Evolutionary conservation across 2,888 invertebrate species (phyloP), one percentile per base, ranked within the genome.

Genomic region (Himalopsyche kuldschensis): DNA sequence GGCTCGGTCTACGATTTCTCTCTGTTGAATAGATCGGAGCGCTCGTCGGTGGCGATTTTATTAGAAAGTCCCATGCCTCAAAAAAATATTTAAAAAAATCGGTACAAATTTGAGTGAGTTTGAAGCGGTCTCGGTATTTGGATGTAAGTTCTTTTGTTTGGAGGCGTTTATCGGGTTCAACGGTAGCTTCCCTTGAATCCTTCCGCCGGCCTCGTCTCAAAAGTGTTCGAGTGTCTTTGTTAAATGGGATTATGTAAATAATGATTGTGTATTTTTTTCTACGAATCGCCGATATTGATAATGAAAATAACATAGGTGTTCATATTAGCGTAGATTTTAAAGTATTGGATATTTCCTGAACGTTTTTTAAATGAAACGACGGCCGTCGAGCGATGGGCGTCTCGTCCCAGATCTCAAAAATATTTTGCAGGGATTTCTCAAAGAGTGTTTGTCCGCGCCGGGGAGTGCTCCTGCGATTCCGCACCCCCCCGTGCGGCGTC

Each of bases 141-240:
- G 55, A 55, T 55, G 55, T 55, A 55, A 55, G 55, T 55, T 55
- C 55, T 55, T 55, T 55, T 55, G 55, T 55, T 55, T 55, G 55
- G 55, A 55, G 55, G 55, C 55, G 24, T 55, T 20, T 20, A 20
- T 55, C n/a, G 55, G 55, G 20, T 55, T 55, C 55, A 24, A n/a
- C 75, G 75, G 75, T 41, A 11, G 41, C 41, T 41, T 41, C 41
- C 41, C 3, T 41, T 41, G 55, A 55, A 24, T 55, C 55, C 35
- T 41, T 35, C 35, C 41, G 78, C 78, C 27, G 48, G 24, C 46
- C 24, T 47, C 78, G 55, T 31, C 69, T 27, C 81, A 76, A 81
- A 79, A 82, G 84, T 85, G 84, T 84, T 76, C 86, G 81, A 86
- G 86, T 86, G 84, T 86, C 86, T 86, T 86, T 84, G 83, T 86